Conservation (phyloP, 2,888 invertebrate genomes). For the Cosmorhoe ocellata region DNA sequence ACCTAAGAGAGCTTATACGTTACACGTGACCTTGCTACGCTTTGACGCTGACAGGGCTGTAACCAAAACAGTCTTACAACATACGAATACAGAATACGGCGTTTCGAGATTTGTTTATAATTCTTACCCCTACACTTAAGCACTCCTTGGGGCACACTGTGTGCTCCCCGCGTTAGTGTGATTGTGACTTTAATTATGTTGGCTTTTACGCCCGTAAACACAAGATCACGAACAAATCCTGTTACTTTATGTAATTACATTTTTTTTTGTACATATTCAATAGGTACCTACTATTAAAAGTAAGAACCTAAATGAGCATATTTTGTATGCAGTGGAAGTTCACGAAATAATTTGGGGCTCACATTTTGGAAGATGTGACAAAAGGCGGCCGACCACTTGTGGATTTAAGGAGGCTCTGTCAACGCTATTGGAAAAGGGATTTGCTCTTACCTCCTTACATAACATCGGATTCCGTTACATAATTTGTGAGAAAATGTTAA, state of each 20-base stretch:
- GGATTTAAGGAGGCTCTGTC: constrained; percentile 56
- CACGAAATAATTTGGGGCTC: neutral
- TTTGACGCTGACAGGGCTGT: constrained; percentile 4
- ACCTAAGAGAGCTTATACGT: neutral
- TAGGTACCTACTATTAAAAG: no score
- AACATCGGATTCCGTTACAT: constrained; percentile 3
- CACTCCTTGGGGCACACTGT: constrained; percentile 33
- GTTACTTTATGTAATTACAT: constrained; percentile 20
- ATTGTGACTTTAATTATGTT: constrained; percentile 37
- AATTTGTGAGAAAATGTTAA: neutral
- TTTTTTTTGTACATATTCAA: constrained; percentile 7
- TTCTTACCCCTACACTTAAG: constrained; percentile 28
- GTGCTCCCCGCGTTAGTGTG: constrained; percentile 29
- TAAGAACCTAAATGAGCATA: neutral
- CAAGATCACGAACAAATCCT: constrained; percentile 25
- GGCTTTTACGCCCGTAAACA: constrained; percentile 30
- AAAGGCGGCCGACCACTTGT: constrained; percentile 77
- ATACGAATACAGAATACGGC: constrained; percentile 13
- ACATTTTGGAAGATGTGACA: constrained; percentile 41
- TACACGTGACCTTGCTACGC: neutral
- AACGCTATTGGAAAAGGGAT: constrained; percentile 59
- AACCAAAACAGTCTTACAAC: constrained; percentile 2
- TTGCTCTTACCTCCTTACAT: constrained; percentile 33
- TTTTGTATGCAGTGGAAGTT: neutral
- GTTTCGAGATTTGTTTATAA: constrained; percentile 24